A percentile compares a stretch with the other conserved stretches of the same genome.
phyloP scores from a whole-genome alignment of 2,888 invertebrate species.

The Conus canariensis region DNA sequence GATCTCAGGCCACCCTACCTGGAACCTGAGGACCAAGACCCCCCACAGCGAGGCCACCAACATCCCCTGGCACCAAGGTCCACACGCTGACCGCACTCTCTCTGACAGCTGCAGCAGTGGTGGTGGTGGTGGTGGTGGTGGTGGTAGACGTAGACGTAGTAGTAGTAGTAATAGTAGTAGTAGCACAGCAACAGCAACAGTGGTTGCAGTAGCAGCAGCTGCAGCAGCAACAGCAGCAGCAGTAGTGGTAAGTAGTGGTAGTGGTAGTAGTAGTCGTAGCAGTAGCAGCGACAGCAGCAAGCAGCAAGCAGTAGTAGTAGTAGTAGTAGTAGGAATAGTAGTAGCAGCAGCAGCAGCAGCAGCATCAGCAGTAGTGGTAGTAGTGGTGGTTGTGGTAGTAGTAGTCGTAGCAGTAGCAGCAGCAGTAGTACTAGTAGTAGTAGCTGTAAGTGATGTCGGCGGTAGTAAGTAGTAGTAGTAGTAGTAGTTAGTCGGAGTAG shows the following conservation, averaged over 20 bases:
- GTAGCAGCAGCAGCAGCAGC: too few relatives aligned
- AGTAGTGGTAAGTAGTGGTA: background rate
- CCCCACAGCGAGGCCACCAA: slow-evolving; percentile 69
- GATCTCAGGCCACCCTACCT: slow-evolving; percentile 75
- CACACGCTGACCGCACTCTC: background rate
- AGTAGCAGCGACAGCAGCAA: too few relatives aligned
- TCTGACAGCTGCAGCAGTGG: background rate
- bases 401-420: too few relatives aligned
- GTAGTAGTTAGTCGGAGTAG: too few relatives aligned
- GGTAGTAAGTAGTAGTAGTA: too few relatives aligned
- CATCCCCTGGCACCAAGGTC: slow-evolving; percentile 77
- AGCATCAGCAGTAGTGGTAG: too few relatives aligned
- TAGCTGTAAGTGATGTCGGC: too few relatives aligned
- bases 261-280: too few relatives aligned
- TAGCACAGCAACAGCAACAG: background rate
- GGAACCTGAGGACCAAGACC: slow-evolving; percentile 76
- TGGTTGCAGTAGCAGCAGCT: background rate
- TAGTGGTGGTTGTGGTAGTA: too few relatives aligned
- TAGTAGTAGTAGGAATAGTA: too few relatives aligned
- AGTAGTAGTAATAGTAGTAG: background rate
- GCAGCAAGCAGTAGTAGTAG: too few relatives aligned
- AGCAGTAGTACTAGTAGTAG: too few relatives aligned
- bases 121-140: slow-evolving; percentile 12
- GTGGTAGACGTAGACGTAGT: background rate
- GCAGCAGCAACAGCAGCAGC: background rate